phyloP scores from a whole-genome alignment of 2,888 invertebrate species.

The Hirtodrosophila cameraria region DNA sequence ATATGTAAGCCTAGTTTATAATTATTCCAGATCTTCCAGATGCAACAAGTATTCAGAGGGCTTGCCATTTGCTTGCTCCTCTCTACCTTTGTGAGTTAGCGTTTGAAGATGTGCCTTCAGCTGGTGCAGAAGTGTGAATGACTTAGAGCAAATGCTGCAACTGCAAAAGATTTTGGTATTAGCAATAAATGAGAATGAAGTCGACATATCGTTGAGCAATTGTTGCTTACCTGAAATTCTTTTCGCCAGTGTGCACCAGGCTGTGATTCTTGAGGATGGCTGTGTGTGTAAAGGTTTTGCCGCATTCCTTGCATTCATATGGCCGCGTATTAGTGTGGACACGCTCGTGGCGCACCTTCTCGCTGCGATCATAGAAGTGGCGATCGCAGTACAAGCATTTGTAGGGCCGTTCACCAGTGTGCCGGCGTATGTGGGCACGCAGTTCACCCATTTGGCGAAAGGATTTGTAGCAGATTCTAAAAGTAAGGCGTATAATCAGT shows the following conservation, averaged over 20 bases:
- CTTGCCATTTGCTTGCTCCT: slow-evolving; percentile 45
- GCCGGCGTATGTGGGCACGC: slow-evolving; percentile 83
- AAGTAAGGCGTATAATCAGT: not conserved
- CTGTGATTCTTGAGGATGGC: slow-evolving; percentile 81
- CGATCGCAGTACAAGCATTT: slow-evolving; percentile 80
- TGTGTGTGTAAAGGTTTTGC: slow-evolving; percentile 80
- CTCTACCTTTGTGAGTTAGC: slow-evolving; percentile 77
- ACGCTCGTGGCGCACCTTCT: slow-evolving; percentile 64
- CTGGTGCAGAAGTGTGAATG: slow-evolving; percentile 81
- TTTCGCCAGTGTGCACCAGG: slow-evolving; percentile 65
- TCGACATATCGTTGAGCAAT: too few relatives aligned
- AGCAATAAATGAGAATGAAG: too few relatives aligned
- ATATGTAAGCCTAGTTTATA: slow-evolving; percentile 14
- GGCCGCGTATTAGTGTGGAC: slow-evolving; percentile 82
- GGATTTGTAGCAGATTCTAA: slow-evolving; percentile 78
- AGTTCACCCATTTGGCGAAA: slow-evolving; percentile 82
- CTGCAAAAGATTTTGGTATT: too few relatives aligned
- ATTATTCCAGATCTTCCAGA: not conserved
- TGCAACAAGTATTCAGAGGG: slow-evolving; percentile 10
- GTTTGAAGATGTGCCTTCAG: slow-evolving; percentile 81
- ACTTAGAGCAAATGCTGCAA: slow-evolving; percentile 78
- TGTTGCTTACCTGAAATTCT: slow-evolving; percentile 65
- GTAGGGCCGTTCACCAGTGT: slow-evolving; percentile 83
- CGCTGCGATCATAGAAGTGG: slow-evolving; percentile 68
- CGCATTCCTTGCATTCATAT: slow-evolving; percentile 78